Conservation (phyloP, 2,888 invertebrate species). For the Mamestra brassicae region DNA sequence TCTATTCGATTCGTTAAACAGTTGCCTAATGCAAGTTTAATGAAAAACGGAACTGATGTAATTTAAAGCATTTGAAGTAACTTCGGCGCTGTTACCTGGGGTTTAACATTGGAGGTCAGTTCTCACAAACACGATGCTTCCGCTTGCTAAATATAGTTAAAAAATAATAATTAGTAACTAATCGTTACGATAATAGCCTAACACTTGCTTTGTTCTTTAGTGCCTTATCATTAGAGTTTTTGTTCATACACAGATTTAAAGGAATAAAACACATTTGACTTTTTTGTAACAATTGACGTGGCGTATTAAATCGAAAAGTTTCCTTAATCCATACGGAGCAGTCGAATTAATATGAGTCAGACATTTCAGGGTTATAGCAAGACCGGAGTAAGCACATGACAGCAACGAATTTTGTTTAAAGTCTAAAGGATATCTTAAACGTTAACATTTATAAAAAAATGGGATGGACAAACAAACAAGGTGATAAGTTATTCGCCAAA, state of each 20-base stretch:
- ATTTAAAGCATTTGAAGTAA: conserved; percentile 23
- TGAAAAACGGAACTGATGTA: conserved; percentile 36
- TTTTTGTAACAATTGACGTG: neutral
- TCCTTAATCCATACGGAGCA: neutral
- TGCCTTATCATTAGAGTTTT: neutral
- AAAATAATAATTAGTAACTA: conserved; percentile 15
- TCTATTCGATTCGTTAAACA: conserved; percentile 32
- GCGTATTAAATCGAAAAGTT: no score
- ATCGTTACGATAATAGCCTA: neutral
- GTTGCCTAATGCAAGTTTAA: conserved; percentile 37
- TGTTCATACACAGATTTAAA: neutral
- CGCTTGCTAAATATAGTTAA: conserved; percentile 1
- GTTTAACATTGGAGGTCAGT: conserved; percentile 12
- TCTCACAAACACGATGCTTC: neutral
- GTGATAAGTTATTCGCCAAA: no score
- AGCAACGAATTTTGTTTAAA: no score
- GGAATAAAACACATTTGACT: neutral
- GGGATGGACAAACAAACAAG: no score
- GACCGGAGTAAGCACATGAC: neutral
- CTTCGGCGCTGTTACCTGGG: conserved; percentile 2
- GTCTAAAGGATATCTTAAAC: no score
- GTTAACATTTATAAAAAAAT: no score
- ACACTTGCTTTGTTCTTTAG: neutral
- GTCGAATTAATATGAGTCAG: neutral
- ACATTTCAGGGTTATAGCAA: neutral